Conservation (phyloP, 2,888 invertebrate species). For the Trachelus tabidus region DNA sequence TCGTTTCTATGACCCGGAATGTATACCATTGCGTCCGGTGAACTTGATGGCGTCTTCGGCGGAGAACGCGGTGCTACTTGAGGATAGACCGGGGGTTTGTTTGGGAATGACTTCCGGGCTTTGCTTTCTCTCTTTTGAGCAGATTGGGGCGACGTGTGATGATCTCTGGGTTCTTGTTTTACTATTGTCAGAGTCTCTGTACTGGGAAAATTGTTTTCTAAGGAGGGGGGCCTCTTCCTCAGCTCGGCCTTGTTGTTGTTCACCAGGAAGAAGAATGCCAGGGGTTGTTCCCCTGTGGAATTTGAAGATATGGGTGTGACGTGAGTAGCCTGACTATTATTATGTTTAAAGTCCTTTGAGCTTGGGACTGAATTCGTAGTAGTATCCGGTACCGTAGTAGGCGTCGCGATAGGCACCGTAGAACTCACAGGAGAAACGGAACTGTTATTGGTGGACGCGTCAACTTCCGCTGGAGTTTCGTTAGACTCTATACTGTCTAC, state of each 20-base stretch:
- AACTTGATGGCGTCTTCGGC: conserved; percentile 25
- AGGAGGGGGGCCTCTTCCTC: background rate
- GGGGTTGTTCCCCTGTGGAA: background rate
- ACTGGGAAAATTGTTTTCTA: background rate
- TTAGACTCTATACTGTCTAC: background rate
- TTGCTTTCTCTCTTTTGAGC: conserved; percentile 45
- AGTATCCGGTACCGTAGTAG: background rate
- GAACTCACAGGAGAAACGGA: background rate
- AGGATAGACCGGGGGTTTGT: conserved; percentile 45
- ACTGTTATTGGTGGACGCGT: background rate
- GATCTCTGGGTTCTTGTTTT: conserved; percentile 41
- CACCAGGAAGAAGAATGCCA: conserved; percentile 13
- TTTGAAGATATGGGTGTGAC: background rate
- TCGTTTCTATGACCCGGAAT: conserved; percentile 32
- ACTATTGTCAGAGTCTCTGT: conserved; percentile 23
- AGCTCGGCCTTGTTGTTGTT: conserved; percentile 6
- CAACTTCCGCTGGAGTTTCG: background rate
- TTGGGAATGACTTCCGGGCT: conserved; percentile 64
- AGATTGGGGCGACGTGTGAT: conserved; percentile 9
- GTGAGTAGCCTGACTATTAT: background rate
- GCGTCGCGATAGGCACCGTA: background rate
- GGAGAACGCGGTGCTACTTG: conserved; percentile 31
- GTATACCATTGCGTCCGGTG: conserved; percentile 40
- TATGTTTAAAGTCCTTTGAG: background rate
- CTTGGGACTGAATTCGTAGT: conserved; percentile 10